Evolutionary conservation across 1,140 invertebrate genomes (phyloP), one percentile per base, ranked within the genome.

Genomic region (Phenacoccus solenopsis): DNA sequence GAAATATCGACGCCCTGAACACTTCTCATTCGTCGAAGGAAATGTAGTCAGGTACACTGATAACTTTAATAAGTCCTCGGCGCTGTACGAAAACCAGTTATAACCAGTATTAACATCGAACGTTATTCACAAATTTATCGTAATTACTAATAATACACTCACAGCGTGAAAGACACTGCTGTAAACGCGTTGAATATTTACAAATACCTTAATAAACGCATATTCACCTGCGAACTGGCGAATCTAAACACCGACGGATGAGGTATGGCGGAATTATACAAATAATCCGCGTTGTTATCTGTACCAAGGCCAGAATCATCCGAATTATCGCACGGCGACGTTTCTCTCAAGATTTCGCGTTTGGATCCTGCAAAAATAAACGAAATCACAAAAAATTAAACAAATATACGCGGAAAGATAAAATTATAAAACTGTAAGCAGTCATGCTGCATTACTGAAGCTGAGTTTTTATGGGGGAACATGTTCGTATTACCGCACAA

Each of bases 301-400:
- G 88, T 88, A 25, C 89, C 89, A 68, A 91, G 82, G 22, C 89
- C 89, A 72, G 89, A 91, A 77, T 92, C 90, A 80, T 90, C 91
- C 28, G 89, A 91, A 80, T 90, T 91, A 78, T 91, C 90, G 77
- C 88, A 90, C 22, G 75, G 74, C 67, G 75, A 74, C 24, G 73
- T 68, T 7, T 71, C 61, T 16, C 72, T 61, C 1, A 59, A 24
- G 10, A 35, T 61, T 59, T 70, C 72, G 67, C 64, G 72, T 69
- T 70, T 70, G 59, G 56, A 10, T 25, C 59, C 59, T 64, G 59
- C 12, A 64, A 64, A 9, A n/a, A 9, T 38, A 10, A 38, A 10
- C 32, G n/a, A n/a, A 38, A 38, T 38, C 32, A 38, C 32, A 10
- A 9, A 10, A n/a, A n/a, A n/a, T 10, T n/a, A 9, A 38, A 38